Percentiles rank a stretch among this genome's conserved stretches.
phyloP scores from a whole-genome alignment of 2,797 vertebrate species.

The Rhynchotus rufescens region DNA sequence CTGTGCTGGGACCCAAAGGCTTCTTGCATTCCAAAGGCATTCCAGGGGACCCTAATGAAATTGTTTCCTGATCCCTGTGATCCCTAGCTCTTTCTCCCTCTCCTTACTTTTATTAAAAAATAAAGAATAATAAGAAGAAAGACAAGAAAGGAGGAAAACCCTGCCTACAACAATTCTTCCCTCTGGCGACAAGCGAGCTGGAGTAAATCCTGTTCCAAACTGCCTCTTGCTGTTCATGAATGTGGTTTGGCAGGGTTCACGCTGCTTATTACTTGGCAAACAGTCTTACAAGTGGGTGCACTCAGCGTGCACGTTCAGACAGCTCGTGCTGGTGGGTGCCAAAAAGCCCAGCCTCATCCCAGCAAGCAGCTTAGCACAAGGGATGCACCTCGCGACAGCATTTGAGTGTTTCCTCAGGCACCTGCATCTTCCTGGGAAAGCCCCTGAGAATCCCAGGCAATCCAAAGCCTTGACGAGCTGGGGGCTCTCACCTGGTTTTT shows the following conservation, averaged over 20 bases:
- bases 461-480: not conserved
- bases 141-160: not conserved
- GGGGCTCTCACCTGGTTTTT: not conserved
- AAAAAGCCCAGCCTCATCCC: not conserved
- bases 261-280: constrained; percentile 34
- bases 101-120: not conserved
- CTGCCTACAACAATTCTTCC: constrained; percentile 21
- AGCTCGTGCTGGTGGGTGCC: not conserved
- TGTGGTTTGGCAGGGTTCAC: not conserved
- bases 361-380: rapidly evolving
- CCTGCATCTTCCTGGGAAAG: not conserved
- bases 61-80: not conserved
- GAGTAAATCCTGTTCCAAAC: constrained; percentile 15
- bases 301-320: not conserved
- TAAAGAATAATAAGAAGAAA: no score
- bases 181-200: not conserved
- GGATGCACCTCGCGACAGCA: not conserved
- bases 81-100: not conserved
- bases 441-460: not conserved
- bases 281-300: not conserved
- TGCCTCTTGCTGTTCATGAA: constrained; percentile 14
- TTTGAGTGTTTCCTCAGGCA: not conserved
- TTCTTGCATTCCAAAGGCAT: not conserved
- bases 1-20: not conserved
- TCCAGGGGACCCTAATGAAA: constrained; percentile 4